Conservation (phyloP, 2,113 vertebrate genomes). For the Phrynosoma blainvillii region DNA sequence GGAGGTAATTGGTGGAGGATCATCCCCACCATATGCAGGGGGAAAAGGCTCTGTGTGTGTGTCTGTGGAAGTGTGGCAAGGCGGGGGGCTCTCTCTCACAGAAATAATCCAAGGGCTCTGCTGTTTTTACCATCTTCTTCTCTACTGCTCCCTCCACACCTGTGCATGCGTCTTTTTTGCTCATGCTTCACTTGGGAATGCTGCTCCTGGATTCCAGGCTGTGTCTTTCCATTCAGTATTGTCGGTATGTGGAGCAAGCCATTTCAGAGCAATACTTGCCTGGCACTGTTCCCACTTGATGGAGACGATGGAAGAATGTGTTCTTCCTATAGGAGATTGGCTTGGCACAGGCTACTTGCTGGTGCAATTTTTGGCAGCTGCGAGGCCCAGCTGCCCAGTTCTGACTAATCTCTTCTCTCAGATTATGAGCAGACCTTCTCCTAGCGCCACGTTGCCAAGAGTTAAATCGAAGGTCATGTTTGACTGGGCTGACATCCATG, state of each 20-base stretch:
- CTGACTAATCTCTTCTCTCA: slow-evolving; percentile 20
- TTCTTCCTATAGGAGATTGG: slow-evolving; percentile 23
- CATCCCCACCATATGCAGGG: not conserved
- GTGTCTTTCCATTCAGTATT: slow-evolving; percentile 22
- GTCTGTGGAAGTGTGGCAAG: not conserved
- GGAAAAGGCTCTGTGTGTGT: not conserved
- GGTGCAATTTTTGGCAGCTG: slow-evolving; percentile 37
- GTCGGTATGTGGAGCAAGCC: slow-evolving; percentile 3
- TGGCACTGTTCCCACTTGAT: slow-evolving; percentile 23
- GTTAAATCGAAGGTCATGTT: not conserved
- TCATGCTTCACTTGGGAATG: not conserved
- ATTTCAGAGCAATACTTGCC: not conserved
- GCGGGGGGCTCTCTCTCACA: rapidly evolving
- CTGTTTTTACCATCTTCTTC: not conserved
- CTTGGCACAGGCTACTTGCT: slow-evolving; percentile 21
- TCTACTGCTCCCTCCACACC: not conserved
- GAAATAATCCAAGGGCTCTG: not conserved
- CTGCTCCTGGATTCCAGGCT: not conserved
- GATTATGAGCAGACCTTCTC: not conserved
- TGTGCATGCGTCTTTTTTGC: not conserved
- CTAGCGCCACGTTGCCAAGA: slow-evolving; percentile 21
- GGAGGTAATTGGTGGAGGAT: not conserved
- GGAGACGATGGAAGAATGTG: slow-evolving; percentile 14
- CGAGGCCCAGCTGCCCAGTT: slow-evolving; percentile 21
- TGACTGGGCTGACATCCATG: not conserved